Conservation (phyloP, 2,113 vertebrate genomes). For the Circaetus cinerascens region DNA sequence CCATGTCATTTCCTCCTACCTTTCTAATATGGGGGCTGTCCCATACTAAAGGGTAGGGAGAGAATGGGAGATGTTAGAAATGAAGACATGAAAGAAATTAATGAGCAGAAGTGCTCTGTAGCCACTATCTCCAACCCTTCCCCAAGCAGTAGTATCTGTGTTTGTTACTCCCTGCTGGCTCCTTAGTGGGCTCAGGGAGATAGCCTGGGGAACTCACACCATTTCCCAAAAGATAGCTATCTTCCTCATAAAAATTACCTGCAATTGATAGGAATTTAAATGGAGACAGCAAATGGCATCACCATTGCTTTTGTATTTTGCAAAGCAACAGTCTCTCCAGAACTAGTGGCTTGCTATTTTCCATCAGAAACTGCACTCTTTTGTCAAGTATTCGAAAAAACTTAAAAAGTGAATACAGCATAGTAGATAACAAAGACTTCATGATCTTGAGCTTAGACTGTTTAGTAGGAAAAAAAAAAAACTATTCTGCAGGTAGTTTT, state of each 20-base stretch:
- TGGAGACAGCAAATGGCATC: background rate
- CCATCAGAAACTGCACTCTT: background rate
- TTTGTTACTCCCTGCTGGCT: background rate
- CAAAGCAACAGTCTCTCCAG: background rate
- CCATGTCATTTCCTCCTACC: background rate
- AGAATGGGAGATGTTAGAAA: background rate
- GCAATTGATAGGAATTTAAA: background rate
- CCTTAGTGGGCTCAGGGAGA: background rate
- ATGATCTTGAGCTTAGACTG: background rate
- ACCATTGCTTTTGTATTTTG: background rate
- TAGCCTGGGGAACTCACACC: background rate
- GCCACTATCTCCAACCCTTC: background rate
- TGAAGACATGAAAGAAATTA: background rate
- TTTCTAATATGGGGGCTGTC: background rate
- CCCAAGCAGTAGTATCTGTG: background rate
- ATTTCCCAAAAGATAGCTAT: background rate
- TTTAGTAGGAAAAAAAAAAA: background rate
- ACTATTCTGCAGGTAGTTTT: background rate
- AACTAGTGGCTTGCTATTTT: background rate
- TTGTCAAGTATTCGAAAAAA: background rate
- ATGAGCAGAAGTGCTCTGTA: background rate
- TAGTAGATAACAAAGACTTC: background rate
- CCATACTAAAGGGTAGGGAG: background rate
- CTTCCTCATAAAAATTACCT: background rate
- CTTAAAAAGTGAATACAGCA: rapidly evolving